Evolutionary conservation across 2,113 vertebrate genomes (phyloP).

Genomic region (Dipodomys merriami): DNA sequence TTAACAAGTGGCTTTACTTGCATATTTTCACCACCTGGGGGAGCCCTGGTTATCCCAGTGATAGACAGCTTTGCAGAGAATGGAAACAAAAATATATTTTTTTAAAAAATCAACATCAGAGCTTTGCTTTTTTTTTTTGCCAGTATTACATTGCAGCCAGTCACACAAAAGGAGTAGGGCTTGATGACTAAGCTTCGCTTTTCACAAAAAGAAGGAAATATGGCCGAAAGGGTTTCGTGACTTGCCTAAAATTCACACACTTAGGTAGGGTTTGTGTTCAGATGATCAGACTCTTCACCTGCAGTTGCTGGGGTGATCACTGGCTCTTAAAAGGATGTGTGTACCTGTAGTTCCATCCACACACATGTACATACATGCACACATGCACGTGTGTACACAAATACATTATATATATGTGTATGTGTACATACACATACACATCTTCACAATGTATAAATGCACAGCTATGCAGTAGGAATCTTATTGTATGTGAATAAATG

Average conservation of each 20-base stretch:
- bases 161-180: not conserved
- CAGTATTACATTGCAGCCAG: not conserved
- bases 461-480: not conserved
- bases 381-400: not conserved
- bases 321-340: no score
- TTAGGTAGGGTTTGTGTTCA: not conserved
- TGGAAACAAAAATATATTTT: not conserved
- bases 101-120: not conserved
- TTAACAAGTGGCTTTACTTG: not conserved
- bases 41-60: slow-evolving; percentile 39
- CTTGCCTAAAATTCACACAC: not conserved
- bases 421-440: not conserved
- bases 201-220: not conserved
- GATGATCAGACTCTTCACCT: not conserved
- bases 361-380: not conserved
- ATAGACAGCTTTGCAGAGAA: not conserved
- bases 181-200: not conserved
- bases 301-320: not conserved
- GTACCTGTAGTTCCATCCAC: not conserved
- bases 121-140: not conserved
- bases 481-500: not conserved
- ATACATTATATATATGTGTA: no score
- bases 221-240: not conserved
- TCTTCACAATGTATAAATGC: not conserved
- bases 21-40: slow-evolving; percentile 75